Evolutionary conservation across 2,797 vertebrate species (phyloP), one percentile per base, ranked within the genome.

Genomic region (Moxostoma hubbsi): DNA sequence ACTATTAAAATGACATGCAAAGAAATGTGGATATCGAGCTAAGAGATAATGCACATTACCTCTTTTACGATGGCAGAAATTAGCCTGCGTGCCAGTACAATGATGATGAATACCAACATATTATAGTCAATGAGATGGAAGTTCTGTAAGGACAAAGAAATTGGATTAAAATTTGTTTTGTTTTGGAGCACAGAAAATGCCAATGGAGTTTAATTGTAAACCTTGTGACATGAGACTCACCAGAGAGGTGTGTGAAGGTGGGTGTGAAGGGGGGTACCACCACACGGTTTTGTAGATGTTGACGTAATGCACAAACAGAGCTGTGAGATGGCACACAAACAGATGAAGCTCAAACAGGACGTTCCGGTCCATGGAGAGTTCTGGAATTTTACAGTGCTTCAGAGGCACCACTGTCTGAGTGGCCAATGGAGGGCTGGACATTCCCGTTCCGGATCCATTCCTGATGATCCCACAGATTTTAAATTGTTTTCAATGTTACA

Each of bases 231-330:
- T 58, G 15, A 6, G 5, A 82, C 97, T 94, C 88, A 99, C 98
- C 95, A 99, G 87, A 0, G 98, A 98, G 0, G 98, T 98, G 89
- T 98, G 97, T 0, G 98, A 98, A 3, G 98, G 98, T 0, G 98
- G 98, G 58, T 97, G 97, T 3, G 97, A 95, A 0, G 96, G 95
- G 0, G 98, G 98, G 81, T 99, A 99, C 98, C 98, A 99, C 98
- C 98, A 99, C 84, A 99, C 97, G 0, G 97, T 99, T 90, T 98
- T 99, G 92, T 99, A 99, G 93, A 99, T 99, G 93, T 99, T 99
- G 92, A 99, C 95, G 81, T 99, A 99, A 93, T 99, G 97, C 73
- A 99, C 97, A 9, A 99, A 99, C 45, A 99, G 94, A 50, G 97
- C 98, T 36, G 96, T 90, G 4, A 99, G 96, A 85, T 99, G 98